Evolutionary conservation across 2,888 invertebrate genomes (phyloP).

Genomic region (Pachydiplax longipennis): DNA sequence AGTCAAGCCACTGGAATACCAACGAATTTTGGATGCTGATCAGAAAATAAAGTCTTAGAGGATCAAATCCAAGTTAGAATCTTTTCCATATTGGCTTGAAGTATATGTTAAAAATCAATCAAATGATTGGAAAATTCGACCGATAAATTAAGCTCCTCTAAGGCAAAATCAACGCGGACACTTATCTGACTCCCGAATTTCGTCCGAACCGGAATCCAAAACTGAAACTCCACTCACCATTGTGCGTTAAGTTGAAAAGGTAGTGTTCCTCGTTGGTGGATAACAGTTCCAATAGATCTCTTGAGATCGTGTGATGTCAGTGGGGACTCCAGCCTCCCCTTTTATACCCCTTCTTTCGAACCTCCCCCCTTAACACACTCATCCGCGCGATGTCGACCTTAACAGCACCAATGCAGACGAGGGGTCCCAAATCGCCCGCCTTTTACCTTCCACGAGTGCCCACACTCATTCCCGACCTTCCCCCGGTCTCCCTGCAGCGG

Average conservation of each 20-base stretch:
- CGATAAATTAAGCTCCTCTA: no score
- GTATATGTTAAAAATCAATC: no score
- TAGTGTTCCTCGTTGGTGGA: neutral
- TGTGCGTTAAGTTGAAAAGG: neutral
- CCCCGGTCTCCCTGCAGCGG: neutral
- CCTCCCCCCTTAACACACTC: neutral
- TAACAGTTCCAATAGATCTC: conserved; percentile 13
- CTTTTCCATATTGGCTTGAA: no score
- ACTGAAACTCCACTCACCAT: neutral
- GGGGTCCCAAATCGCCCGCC: neutral
- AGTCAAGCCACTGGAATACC: no score
- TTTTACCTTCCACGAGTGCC: neutral
- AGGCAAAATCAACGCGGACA: no score
- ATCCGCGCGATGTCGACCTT: conserved; percentile 9
- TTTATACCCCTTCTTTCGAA: neutral
- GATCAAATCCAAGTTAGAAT: no score
- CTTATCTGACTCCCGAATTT: no score
- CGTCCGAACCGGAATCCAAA: neutral
- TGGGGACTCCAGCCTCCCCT: neutral
- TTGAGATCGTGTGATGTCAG: neutral
- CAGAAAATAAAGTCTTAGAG: no score
- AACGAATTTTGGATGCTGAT: no score
- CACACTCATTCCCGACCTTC: neutral
- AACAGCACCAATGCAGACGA: conserved; percentile 14
- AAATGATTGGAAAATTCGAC: no score